phyloP scores from a whole-genome alignment of 2,113 vertebrate genomes.

The Capricornis sumatraensis region DNA sequence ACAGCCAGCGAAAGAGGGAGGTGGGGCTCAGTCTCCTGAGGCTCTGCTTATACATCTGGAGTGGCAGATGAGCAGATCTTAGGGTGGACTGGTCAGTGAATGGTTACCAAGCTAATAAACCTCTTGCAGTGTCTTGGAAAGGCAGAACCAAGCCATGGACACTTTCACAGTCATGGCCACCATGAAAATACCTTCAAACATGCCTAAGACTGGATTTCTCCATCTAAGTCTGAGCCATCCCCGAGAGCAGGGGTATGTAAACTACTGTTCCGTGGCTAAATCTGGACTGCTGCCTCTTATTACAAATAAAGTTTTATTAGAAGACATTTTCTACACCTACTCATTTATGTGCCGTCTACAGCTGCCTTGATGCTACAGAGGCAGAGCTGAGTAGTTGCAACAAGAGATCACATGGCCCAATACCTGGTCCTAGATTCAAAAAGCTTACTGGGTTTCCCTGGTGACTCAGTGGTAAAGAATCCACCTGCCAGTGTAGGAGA shows the following conservation, averaged over 20 bases:
- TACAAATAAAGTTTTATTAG: not conserved
- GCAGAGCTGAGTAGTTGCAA: not conserved
- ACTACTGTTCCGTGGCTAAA: not conserved
- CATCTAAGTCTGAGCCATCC: not conserved
- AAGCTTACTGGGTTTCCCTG: not conserved
- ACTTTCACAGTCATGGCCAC: not conserved
- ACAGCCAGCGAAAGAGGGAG: fast-evolving
- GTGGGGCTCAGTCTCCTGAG: not conserved
- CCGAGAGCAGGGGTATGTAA: not conserved
- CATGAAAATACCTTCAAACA: not conserved
- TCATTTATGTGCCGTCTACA: not conserved
- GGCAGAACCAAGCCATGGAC: not conserved
- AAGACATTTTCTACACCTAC: not conserved
- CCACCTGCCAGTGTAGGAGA: not conserved
- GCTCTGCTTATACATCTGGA: not conserved
- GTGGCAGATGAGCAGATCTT: not conserved
- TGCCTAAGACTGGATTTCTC: not conserved
- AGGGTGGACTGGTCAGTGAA: not conserved
- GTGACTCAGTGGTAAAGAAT: not conserved
- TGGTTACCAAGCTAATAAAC: not conserved
- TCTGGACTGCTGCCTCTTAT: not conserved
- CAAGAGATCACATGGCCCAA: not conserved
- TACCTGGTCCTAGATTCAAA: not conserved
- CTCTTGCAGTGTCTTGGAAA: not conserved
- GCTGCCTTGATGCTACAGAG: not conserved